phyloP scores from a whole-genome alignment of 2,888 invertebrate genomes.

The Steinernema carpocapsae region DNA sequence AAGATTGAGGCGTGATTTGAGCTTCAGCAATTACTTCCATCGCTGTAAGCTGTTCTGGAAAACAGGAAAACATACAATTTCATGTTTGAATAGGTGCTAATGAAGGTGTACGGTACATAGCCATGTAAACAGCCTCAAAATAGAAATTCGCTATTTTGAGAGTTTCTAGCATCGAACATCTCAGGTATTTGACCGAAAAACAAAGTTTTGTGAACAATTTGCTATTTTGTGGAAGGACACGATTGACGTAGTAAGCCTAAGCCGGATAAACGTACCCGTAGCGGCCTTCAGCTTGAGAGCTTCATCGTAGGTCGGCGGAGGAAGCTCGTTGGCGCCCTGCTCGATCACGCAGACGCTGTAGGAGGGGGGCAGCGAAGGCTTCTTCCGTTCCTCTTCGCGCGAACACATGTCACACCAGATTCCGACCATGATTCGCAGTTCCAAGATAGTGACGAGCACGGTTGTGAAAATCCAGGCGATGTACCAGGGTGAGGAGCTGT shows the following conservation, averaged over 20 bases:
- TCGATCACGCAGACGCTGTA: constrained; percentile 30
- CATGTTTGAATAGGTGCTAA: too few relatives aligned
- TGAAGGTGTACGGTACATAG: too few relatives aligned
- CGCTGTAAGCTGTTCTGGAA: neutral
- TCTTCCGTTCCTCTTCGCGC: neutral
- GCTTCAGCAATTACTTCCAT: too few relatives aligned
- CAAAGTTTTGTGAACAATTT: too few relatives aligned
- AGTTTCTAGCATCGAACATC: too few relatives aligned
- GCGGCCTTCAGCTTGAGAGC: constrained; percentile 19
- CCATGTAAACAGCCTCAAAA: too few relatives aligned
- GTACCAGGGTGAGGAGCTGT: constrained; percentile 21
- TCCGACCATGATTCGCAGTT: constrained; percentile 23
- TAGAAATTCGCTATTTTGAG: too few relatives aligned
- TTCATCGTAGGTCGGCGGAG: constrained; percentile 23
- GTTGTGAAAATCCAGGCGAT: constrained; percentile 23
- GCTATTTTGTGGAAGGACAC: too few relatives aligned
- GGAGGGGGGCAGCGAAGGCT: constrained; percentile 18
- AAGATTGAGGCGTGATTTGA: too few relatives aligned
- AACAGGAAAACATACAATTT: neutral
- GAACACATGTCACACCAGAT: constrained; percentile 25
- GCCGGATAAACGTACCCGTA: neutral
- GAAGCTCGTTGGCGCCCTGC: neutral
- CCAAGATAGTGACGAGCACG: constrained; percentile 6
- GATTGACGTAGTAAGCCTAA: too few relatives aligned
- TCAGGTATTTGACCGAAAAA: too few relatives aligned